phyloP scores from a whole-genome alignment of 2,888 invertebrate species.

The Trimorus sp. region DNA sequence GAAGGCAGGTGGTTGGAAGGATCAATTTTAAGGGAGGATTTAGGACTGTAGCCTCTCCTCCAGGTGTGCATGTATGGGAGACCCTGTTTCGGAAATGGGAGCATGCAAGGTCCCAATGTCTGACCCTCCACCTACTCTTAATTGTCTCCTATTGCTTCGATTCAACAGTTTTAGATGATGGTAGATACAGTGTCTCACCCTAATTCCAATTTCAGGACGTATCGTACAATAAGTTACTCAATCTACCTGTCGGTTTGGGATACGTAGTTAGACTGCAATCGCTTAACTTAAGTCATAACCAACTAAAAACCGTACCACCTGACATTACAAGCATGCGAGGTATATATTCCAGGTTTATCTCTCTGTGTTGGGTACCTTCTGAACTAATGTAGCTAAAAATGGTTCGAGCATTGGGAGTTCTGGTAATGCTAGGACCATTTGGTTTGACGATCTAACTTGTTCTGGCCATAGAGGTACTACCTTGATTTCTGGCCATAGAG shows the following conservation, averaged over 20 bases:
- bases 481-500: not conserved
- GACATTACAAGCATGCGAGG: constrained; percentile 92
- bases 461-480: no score
- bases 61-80: no score
- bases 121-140: no score
- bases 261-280: constrained; percentile 90
- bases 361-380: not conserved
- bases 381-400: no score
- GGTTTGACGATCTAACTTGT: no score
- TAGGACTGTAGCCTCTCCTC: not conserved
- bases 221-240: constrained; percentile 88
- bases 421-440: no score
- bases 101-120: no score
- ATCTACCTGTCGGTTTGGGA: constrained; percentile 91
- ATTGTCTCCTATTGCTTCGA: not conserved
- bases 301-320: constrained; percentile 88
- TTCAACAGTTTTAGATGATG: no score
- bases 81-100: no score
- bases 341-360: constrained; percentile 74
- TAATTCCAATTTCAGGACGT: constrained; percentile 86
- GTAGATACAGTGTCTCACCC: no score
- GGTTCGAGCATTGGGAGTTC: no score
- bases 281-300: constrained; percentile 89
- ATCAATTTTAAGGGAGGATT: not conserved
- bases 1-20: no score